Percentiles rank a stretch among this genome's conserved stretches.
Conservation (phyloP, 2,888 invertebrate species). For the Heteromyza rotundicornis region DNA sequence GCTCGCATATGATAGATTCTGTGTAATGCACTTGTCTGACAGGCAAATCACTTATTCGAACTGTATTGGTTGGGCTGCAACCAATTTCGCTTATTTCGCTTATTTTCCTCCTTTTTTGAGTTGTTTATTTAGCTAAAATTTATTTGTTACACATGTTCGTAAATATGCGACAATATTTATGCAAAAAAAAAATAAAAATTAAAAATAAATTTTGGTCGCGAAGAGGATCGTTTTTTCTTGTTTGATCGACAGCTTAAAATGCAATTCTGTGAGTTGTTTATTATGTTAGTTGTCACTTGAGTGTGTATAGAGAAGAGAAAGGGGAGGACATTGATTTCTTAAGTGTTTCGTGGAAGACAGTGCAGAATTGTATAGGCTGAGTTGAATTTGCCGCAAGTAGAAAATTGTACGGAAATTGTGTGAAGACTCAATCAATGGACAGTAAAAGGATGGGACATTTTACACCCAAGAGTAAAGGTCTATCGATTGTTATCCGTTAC, state of each 20-base stretch:
- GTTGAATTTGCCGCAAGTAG: no score
- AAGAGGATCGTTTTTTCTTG: background rate
- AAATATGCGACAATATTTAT: slow-evolving; percentile 54
- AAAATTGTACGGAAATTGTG: no score
- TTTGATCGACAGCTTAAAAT: slow-evolving; percentile 20
- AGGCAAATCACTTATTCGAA: slow-evolving; percentile 51
- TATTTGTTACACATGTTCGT: slow-evolving; percentile 53
- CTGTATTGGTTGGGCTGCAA: slow-evolving; percentile 23
- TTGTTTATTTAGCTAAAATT: slow-evolving; percentile 36
- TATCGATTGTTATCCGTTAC: no score
- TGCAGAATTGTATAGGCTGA: no score
- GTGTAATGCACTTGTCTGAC: slow-evolving; percentile 51
- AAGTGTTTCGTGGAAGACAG: slow-evolving; percentile 2
- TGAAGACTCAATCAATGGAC: no score
- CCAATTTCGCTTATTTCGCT: background rate
- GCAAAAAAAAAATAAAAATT: slow-evolving; percentile 12
- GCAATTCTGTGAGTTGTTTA: slow-evolving; percentile 7
- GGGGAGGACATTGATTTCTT: background rate
- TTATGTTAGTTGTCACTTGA: background rate
- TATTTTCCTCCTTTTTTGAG: background rate
- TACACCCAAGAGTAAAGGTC: no score
- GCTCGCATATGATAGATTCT: slow-evolving; percentile 21
- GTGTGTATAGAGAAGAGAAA: background rate
- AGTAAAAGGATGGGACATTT: no score
- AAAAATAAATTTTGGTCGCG: background rate